Conservation (phyloP, 2,113 vertebrate genomes). For the Hyperopisus bebe region DNA sequence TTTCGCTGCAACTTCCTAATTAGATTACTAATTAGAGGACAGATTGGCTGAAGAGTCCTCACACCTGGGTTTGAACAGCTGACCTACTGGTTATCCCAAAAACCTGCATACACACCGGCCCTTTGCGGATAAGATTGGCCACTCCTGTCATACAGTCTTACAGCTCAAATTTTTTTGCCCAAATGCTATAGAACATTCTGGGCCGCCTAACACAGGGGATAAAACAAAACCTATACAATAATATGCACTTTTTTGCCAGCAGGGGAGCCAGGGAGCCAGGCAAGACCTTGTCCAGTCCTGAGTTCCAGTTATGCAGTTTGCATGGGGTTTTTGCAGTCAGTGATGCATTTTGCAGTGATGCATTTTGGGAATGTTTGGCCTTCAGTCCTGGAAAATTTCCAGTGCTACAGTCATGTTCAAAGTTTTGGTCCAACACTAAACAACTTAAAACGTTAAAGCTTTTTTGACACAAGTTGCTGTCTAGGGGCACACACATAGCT, state of each 20-base stretch:
- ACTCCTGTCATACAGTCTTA: neutral
- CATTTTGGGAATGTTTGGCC: neutral
- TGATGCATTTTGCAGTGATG: neutral
- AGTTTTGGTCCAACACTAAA: neutral
- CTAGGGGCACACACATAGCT: neutral
- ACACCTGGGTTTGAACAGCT: too few relatives aligned
- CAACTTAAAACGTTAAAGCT: neutral
- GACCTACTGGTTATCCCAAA: too few relatives aligned
- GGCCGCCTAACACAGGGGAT: too few relatives aligned
- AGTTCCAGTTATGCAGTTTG: neutral
- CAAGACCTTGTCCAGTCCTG: neutral
- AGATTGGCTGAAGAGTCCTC: too few relatives aligned
- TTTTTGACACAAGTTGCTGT: neutral
- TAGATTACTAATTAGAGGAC: too few relatives aligned
- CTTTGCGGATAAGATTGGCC: too few relatives aligned
- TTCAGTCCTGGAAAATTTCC: neutral
- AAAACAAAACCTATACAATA: too few relatives aligned
- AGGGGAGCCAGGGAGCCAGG: too few relatives aligned
- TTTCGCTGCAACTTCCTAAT: too few relatives aligned
- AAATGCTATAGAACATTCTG: neutral
- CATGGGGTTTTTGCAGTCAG: neutral
- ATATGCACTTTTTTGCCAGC: too few relatives aligned
- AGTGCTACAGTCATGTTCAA: constrained; percentile 3
- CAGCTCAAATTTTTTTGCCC: neutral
- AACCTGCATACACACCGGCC: too few relatives aligned